phyloP scores from a whole-genome alignment of 2,113 vertebrate species.

The Nesospiza acunhae region DNA sequence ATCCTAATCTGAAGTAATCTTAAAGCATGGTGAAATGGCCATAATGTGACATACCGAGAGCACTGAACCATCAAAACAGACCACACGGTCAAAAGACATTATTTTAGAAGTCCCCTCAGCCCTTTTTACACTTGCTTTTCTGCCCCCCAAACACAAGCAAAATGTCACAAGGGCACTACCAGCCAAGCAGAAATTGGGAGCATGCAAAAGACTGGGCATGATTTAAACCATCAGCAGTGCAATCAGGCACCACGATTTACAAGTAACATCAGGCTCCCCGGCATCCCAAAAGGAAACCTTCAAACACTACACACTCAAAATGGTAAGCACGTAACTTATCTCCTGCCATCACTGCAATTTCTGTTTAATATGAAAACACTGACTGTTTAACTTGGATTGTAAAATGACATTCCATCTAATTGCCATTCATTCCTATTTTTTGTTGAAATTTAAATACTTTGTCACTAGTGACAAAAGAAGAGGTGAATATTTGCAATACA shows the following conservation, averaged over 20 bases:
- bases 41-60: constrained; percentile 22
- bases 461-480: not conserved
- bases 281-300: constrained; percentile 48
- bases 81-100: constrained; percentile 50
- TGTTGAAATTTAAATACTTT: constrained; percentile 10
- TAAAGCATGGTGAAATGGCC: constrained; percentile 61
- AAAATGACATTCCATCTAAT: constrained; percentile 39
- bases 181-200: not conserved
- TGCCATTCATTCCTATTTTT: not conserved
- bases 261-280: not conserved
- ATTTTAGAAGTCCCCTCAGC: constrained; percentile 17
- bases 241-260: constrained; percentile 23
- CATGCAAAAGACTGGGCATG: not conserved
- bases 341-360: constrained; percentile 1
- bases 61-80: constrained; percentile 55
- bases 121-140: not conserved
- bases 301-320: constrained; percentile 17
- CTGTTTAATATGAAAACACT: constrained; percentile 14
- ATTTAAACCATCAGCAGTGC: constrained; percentile 15
- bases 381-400: constrained; percentile 49
- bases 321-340: constrained; percentile 25
- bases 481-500: not conserved
- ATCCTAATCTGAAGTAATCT: constrained; percentile 65
- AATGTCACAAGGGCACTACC: constrained; percentile 11
- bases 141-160: constrained; percentile 1